A percentile compares a stretch with the other conserved stretches of the same genome.
Conservation (phyloP, 2,797 vertebrate genomes). For the Acanthis flammea region DNA sequence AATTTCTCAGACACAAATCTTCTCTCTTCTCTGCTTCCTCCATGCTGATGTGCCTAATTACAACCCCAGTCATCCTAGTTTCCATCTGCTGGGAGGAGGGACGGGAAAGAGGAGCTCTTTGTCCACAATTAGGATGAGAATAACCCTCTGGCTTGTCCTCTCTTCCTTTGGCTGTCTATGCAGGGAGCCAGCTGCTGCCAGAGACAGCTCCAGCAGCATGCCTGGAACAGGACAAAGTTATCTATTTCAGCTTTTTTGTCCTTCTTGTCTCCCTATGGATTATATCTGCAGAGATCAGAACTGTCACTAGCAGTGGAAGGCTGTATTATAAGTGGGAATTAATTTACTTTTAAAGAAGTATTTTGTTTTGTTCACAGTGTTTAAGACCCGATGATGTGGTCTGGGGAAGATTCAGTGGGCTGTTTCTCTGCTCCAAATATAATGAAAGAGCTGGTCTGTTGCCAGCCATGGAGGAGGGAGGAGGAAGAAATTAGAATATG, state of each 20-base stretch:
- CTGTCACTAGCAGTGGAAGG: background rate
- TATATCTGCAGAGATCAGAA: background rate
- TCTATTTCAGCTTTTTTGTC: background rate
- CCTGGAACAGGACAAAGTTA: background rate
- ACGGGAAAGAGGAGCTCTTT: background rate
- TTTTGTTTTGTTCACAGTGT: constrained; percentile 2
- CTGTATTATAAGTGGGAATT: background rate
- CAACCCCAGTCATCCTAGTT: background rate
- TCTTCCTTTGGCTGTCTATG: background rate
- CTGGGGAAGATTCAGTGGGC: background rate
- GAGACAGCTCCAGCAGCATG: background rate
- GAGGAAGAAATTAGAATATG: constrained; percentile 23
- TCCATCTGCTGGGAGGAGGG: background rate
- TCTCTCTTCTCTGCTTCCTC: background rate
- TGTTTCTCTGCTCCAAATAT: constrained; percentile 10
- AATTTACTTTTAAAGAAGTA: background rate
- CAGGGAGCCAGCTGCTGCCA: background rate
- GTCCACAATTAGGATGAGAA: background rate
- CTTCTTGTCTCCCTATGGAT: background rate
- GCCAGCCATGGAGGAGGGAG: background rate
- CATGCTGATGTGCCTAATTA: background rate
- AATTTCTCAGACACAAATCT: background rate
- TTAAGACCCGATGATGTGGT: background rate
- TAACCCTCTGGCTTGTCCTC: background rate
- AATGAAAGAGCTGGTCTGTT: constrained; percentile 37